These are phyloP conservation scores for Cephus sareptanus DNA, from an alignment of 2,888 invertebrate species.

Conservation along the genomic window DNA sequence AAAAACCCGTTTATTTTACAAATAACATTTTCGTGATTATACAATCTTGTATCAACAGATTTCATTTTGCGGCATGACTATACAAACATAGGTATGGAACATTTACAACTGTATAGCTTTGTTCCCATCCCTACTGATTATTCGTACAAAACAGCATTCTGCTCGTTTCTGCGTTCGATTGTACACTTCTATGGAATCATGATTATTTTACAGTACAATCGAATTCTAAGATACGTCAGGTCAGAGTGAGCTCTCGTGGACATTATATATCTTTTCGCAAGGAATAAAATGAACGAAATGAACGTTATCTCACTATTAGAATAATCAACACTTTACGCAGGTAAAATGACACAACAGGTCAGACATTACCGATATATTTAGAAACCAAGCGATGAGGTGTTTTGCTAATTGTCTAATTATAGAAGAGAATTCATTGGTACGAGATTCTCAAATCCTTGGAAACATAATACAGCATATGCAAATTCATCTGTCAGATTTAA, in stretches of 20 bases:
- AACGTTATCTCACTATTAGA: not conserved
- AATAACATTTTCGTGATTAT: constrained; percentile 49
- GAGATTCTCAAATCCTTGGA: too few species aligned
- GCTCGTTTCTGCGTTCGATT: not conserved
- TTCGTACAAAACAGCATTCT: not conserved
- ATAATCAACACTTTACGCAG: not conserved
- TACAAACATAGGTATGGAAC: not conserved
- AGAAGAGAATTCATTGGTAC: too few species aligned
- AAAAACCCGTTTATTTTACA: constrained; percentile 54
- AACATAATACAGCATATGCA: not conserved
- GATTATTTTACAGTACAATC: not conserved
- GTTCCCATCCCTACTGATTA: not conserved
- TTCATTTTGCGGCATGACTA: constrained; percentile 12
- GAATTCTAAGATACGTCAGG: not conserved
- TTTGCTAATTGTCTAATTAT: not conserved
- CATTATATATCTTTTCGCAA: not conserved
- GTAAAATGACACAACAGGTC: not conserved
- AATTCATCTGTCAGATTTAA: not conserved
- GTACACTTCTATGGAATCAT: not conserved
- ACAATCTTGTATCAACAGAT: constrained; percentile 45
- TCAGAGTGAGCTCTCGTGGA: not conserved
- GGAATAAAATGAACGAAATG: not conserved
- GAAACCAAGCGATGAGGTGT: not conserved
- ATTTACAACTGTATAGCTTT: not conserved
- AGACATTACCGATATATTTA: not conserved